Conservation (phyloP, 2,888 invertebrate species). For the Parascotia fuliginaria region DNA sequence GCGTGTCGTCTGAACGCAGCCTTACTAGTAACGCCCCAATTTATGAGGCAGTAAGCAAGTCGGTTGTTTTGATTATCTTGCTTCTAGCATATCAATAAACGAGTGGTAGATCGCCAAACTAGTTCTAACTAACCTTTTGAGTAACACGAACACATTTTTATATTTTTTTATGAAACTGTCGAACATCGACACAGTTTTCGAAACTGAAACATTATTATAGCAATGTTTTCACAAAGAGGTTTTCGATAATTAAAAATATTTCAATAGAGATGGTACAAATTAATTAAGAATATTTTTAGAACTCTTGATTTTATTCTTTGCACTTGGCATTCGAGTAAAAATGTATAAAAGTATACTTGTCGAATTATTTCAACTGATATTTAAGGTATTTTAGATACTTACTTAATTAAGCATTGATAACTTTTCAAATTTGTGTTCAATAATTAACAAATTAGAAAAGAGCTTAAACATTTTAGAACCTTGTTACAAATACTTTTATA, state of each 20-base stretch:
- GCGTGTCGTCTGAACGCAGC: too few species aligned
- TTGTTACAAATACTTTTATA: too few species aligned
- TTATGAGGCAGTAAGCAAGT: too few species aligned
- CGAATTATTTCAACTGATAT: not conserved
- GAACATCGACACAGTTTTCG: not conserved
- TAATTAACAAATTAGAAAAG: too few species aligned
- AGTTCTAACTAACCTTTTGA: not conserved
- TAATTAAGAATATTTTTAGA: constrained; percentile 21
- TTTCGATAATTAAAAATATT: constrained; percentile 25
- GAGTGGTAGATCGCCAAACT: not conserved
- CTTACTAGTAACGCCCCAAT: too few species aligned
- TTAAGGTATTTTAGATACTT: not conserved
- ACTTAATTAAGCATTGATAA: too few species aligned
- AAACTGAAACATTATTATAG: constrained; percentile 17
- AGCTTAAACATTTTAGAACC: too few species aligned
- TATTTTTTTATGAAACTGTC: not conserved
- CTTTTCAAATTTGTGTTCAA: too few species aligned
- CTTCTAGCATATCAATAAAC: not conserved
- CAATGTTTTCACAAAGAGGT: constrained; percentile 19
- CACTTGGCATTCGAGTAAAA: not conserved
- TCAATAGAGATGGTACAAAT: constrained; percentile 12
- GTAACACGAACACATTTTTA: not conserved
- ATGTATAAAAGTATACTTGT: not conserved
- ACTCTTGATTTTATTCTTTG: not conserved
- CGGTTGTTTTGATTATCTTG: not conserved